Percentiles rank a stretch among this genome's conserved stretches.
Conservation (phyloP, 2,797 vertebrate genomes). For the Gadopsis bispinosus region DNA sequence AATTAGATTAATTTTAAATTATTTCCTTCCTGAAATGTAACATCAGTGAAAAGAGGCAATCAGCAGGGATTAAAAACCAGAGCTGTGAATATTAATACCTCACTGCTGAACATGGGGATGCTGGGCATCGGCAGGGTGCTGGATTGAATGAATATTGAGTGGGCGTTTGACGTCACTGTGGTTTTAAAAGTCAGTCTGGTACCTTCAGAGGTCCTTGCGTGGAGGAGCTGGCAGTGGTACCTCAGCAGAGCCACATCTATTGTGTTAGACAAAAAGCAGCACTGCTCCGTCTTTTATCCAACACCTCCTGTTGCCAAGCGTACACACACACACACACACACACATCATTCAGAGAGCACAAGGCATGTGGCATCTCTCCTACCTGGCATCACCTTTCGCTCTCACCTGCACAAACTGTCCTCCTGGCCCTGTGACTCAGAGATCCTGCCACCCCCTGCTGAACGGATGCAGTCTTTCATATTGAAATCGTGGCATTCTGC, state of each 20-base stretch:
- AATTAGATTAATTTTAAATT: slow-evolving; percentile 20
- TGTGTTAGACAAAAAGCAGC: slow-evolving; percentile 36
- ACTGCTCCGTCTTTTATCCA: slow-evolving; percentile 36
- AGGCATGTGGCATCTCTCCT: neutral
- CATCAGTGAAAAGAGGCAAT: slow-evolving; percentile 55
- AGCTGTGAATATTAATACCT: slow-evolving; percentile 68
- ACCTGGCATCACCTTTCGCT: slow-evolving; percentile 23
- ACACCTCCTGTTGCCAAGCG: slow-evolving; percentile 12
- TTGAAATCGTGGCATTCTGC: slow-evolving; percentile 56
- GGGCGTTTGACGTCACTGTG: slow-evolving; percentile 58
- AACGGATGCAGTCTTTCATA: slow-evolving; percentile 50
- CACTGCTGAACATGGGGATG: slow-evolving; percentile 49
- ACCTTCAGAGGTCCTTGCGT: slow-evolving; percentile 39
- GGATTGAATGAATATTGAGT: slow-evolving; percentile 74
- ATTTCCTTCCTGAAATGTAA: slow-evolving; percentile 42
- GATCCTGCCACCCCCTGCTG: slow-evolving; percentile 25
- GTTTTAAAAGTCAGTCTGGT: slow-evolving; percentile 68
- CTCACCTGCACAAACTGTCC: slow-evolving; percentile 42
- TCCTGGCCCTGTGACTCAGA: slow-evolving; percentile 42
- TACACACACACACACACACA: slow-evolving; percentile 10
- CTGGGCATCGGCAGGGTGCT: slow-evolving; percentile 50
- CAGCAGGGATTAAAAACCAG: slow-evolving; percentile 49
- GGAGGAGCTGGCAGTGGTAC: slow-evolving; percentile 31
- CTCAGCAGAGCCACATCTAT: slow-evolving; percentile 24
- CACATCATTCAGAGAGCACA: slow-evolving; percentile 18